Conservation (phyloP, 2,797 vertebrate genomes). For the Mycteria americana region DNA sequence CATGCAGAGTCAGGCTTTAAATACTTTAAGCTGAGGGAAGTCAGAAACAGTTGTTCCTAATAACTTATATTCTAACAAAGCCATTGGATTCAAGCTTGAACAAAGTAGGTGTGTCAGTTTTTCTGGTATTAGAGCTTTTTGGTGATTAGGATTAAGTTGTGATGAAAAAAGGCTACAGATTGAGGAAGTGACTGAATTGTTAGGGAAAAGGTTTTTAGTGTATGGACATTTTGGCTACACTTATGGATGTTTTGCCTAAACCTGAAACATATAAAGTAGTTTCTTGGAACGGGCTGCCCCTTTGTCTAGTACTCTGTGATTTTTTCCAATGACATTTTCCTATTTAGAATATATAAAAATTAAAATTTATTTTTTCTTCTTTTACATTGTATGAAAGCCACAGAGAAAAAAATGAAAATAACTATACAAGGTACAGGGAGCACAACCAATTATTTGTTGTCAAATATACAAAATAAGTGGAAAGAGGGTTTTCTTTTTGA, state of each 20-base stretch:
- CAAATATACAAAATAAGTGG: background rate
- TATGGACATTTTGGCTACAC: background rate
- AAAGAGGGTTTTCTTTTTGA: background rate
- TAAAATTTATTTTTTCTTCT: background rate
- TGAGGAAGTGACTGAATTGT: background rate
- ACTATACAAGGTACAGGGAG: background rate
- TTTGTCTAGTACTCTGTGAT: background rate
- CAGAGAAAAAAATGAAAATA: background rate
- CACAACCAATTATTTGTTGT: background rate
- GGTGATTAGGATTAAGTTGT: background rate
- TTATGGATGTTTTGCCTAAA: background rate
- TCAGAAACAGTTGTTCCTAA: background rate
- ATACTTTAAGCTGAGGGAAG: background rate
- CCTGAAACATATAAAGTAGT: background rate
- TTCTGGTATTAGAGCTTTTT: background rate
- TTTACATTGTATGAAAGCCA: background rate
- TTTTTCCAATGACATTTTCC: background rate
- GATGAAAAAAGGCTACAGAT: background rate
- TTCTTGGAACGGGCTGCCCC: background rate
- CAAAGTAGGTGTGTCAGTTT: background rate
- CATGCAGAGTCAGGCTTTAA: background rate
- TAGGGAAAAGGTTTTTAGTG: background rate
- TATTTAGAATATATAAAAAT: background rate
- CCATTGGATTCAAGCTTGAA: background rate
- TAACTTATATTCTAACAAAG: background rate